Conservation (phyloP, 2,113 vertebrate genomes). For the Sinocyclocheilus maitianheensis region DNA sequence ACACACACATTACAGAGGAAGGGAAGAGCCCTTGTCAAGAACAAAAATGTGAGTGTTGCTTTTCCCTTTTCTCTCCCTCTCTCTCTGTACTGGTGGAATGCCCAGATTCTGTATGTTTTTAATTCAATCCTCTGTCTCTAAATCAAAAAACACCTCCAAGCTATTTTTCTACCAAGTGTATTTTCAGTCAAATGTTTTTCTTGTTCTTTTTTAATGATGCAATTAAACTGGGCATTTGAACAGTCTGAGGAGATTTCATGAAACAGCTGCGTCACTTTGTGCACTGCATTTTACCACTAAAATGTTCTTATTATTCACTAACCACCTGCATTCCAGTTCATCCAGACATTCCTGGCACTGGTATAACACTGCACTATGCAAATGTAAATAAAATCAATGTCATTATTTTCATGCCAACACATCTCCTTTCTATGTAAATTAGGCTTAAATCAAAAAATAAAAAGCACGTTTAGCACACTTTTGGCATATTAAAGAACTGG, state of each 20-base stretch:
- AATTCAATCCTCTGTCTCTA: background rate
- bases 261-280: background rate
- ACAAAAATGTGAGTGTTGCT: slow-evolving; percentile 1
- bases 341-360: background rate
- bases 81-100: background rate
- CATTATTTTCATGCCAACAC: background rate
- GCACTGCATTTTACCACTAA: background rate
- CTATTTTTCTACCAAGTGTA: slow-evolving; percentile 7
- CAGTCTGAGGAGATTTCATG: background rate
- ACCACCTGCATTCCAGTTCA: background rate
- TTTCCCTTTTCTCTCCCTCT: background rate
- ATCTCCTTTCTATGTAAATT: background rate
- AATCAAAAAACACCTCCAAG: background rate
- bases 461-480: background rate
- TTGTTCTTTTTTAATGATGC: slow-evolving; percentile 11
- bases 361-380: background rate
- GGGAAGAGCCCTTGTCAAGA: slow-evolving; percentile 30
- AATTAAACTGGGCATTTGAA: background rate
- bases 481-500: background rate
- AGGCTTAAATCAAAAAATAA: background rate
- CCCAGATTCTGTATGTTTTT: background rate
- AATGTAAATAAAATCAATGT: background rate
- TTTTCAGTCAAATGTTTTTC: slow-evolving; percentile 20
- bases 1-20: slow-evolving; percentile 34
- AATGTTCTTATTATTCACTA: background rate